phyloP scores from a whole-genome alignment of 2,888 invertebrate genomes.

The Hymenopus coronatus region DNA sequence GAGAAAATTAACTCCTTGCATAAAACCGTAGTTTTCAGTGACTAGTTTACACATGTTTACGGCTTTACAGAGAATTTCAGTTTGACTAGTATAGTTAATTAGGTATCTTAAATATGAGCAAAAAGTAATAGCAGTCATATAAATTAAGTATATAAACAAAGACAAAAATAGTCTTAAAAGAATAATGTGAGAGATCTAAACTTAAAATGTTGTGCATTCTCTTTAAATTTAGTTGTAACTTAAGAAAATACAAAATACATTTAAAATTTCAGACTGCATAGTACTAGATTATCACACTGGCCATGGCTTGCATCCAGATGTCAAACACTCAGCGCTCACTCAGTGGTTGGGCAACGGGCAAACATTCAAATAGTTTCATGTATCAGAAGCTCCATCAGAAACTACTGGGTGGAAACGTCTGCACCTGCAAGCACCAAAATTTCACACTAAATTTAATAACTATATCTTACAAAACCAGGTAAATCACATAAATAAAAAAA shows the following conservation, averaged over 20 bases:
- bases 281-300: not conserved
- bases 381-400: conserved; percentile 17
- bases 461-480: not conserved
- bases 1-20: not conserved
- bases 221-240: not conserved
- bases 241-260: not conserved
- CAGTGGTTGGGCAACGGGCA: not conserved
- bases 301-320: not conserved
- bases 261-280: not conserved
- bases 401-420: conserved; percentile 40
- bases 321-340: not conserved
- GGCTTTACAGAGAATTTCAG: not conserved
- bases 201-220: not conserved
- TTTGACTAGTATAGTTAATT: not conserved
- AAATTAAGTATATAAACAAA: not conserved
- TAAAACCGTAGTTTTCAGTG: not conserved
- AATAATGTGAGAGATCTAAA: not conserved
- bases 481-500: too few relatives aligned
- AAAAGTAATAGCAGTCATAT: not conserved
- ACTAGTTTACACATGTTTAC: not conserved
- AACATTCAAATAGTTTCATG: conserved; percentile 24
- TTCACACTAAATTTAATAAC: not conserved
- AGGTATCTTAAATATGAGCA: not conserved
- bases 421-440: conserved; percentile 34
- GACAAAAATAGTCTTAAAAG: not conserved